A percentile compares a stretch with the other conserved stretches of the same genome.
Conservation (phyloP, 1,140 invertebrate species). For the Sycobia sp. region DNA sequence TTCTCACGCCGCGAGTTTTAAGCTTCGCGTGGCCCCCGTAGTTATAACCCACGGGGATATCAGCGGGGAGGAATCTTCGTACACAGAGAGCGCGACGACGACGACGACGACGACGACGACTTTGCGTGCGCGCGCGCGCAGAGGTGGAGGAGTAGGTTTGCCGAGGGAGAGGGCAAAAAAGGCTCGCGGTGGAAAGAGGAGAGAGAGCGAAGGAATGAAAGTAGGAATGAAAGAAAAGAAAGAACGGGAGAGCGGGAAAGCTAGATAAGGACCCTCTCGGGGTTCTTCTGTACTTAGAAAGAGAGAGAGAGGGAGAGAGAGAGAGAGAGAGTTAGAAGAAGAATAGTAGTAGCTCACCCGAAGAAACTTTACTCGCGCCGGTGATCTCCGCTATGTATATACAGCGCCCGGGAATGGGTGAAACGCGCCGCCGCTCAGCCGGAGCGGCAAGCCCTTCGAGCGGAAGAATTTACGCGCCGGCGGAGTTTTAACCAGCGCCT, state of each 20-base stretch:
- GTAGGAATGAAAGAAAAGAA: neutral
- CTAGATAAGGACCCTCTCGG: constrained; percentile 41
- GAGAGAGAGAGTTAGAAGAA: too few species aligned
- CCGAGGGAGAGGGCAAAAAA: neutral
- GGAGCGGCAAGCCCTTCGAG: too few species aligned
- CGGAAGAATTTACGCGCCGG: constrained; percentile 31
- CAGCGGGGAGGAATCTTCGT: constrained; percentile 47
- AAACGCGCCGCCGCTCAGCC: constrained; percentile 25
- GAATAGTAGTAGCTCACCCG: constrained; percentile 3
- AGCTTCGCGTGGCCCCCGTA: constrained; percentile 41
- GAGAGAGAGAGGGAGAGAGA: too few species aligned
- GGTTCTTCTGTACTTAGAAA: constrained; percentile 1
- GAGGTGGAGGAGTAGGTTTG: too few species aligned
- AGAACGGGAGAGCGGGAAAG: constrained; percentile 31
- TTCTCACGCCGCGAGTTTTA: neutral
- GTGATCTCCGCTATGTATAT: too few species aligned
- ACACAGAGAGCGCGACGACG: too few species aligned
- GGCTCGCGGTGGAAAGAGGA: neutral
- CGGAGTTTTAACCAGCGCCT: constrained; percentile 22
- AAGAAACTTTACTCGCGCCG: constrained; percentile 24
- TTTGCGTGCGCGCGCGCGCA: constrained; percentile 43
- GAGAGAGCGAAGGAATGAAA: constrained; percentile 34
- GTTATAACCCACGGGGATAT: constrained; percentile 47
- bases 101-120: constrained; percentile 40
- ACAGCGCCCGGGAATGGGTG: constrained; percentile 22